Percentiles rank a stretch among this genome's conserved stretches.
These are phyloP conservation scores for Atta cephalotes DNA, from an alignment of 1,140 invertebrate species.

Conservation along the genomic window DNA sequence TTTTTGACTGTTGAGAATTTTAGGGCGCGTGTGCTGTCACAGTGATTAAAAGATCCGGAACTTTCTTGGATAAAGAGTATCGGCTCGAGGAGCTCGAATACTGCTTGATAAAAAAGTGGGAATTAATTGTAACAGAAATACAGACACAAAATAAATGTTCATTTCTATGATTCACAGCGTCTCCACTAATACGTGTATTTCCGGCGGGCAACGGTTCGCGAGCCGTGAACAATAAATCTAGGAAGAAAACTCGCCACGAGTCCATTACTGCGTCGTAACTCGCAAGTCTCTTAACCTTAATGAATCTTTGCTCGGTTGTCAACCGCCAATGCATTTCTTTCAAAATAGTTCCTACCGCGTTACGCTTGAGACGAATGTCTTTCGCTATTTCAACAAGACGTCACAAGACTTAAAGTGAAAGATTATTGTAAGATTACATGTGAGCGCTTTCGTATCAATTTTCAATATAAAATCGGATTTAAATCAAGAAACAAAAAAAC, in stretches of 20 bases:
- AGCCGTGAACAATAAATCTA: constrained; percentile 60
- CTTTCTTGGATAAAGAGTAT: not conserved
- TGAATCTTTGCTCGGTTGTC: constrained; percentile 75
- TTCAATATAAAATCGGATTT: not conserved
- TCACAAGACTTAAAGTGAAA: not conserved
- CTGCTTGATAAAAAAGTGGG: constrained; percentile 9
- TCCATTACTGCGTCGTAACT: constrained; percentile 32
- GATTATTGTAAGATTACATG: not conserved
- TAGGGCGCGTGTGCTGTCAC: constrained; percentile 16
- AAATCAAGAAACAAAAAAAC: not conserved
- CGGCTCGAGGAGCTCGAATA: not conserved
- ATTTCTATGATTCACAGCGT: constrained; percentile 41
- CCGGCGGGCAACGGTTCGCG: constrained; percentile 26
- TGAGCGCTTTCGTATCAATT: constrained; percentile 16
- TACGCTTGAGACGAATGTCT: not conserved
- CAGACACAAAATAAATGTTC: constrained; percentile 13
- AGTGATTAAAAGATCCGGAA: constrained; percentile 12
- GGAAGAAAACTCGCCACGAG: constrained; percentile 46
- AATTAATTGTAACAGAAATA: not conserved
- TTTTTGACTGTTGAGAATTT: constrained; percentile 28
- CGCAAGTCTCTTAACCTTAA: constrained; percentile 75
- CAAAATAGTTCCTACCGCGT: constrained; percentile 46
- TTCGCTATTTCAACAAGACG: constrained; percentile 6
- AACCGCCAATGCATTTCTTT: constrained; percentile 60
- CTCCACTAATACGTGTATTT: constrained; percentile 5